phyloP scores from a whole-genome alignment of 1,140 invertebrate species.

The Parasteatoda tepidariorum region DNA sequence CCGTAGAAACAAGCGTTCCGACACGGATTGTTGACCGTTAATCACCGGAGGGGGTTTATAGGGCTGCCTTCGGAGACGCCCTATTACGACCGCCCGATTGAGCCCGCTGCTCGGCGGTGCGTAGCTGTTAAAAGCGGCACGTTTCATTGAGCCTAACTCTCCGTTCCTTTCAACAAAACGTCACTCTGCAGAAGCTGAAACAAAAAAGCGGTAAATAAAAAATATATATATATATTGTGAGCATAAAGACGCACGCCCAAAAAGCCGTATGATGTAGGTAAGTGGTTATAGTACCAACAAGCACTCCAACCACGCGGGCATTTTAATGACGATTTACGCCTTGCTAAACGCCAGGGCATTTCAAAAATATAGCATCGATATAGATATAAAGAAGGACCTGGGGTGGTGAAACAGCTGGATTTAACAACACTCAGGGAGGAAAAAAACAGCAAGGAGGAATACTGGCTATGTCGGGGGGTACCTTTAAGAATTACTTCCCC shows the following conservation, averaged over 20 bases:
- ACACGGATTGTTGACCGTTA: conserved; percentile 58
- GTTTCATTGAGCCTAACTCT: background rate
- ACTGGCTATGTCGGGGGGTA: background rate
- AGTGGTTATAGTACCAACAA: conserved; percentile 49
- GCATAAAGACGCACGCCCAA: background rate
- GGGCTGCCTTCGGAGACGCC: conserved; percentile 12
- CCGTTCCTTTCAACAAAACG: background rate
- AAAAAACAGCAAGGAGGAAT: background rate
- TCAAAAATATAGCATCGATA: conserved; percentile 48
- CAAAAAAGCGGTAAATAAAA: background rate
- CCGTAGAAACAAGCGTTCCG: conserved; percentile 35
- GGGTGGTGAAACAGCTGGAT: conserved; percentile 30
- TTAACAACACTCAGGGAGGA: conserved; percentile 23
- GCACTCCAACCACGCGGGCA: conserved; percentile 44
- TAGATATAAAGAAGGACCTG: conserved; percentile 37
- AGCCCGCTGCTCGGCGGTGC: conserved; percentile 6
- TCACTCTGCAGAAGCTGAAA: background rate
- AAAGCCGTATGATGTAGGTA: conserved; percentile 41
- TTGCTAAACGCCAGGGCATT: conserved; percentile 35
- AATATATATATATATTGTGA: too few relatives aligned
- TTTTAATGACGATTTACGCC: conserved; percentile 58
- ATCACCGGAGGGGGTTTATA: conserved; percentile 10
- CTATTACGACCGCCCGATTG: conserved; percentile 54
- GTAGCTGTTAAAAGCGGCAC: conserved; percentile 8
- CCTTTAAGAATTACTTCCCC: conserved; percentile 51